A percentile compares a stretch with the other conserved stretches of the same genome.
These are phyloP conservation scores for Thamnophis elegans DNA, from an alignment of 2,797 vertebrate species.

Conservation along the genomic window DNA sequence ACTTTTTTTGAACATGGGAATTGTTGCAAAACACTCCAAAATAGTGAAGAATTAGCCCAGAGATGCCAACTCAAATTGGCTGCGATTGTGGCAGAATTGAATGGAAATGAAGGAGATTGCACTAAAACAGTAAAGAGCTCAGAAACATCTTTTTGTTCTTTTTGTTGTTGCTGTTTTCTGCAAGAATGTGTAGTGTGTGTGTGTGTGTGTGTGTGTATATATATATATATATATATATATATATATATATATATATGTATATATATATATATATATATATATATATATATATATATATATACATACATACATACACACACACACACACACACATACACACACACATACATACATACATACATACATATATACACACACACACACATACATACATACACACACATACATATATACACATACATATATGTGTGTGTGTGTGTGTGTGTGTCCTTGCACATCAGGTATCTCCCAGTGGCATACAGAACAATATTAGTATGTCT, in stretches of 20 bases:
- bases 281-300: no score
- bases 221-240: accelerated
- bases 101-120: background rate
- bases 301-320: no score
- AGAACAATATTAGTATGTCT: background rate
- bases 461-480: background rate
- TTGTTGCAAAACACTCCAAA: background rate
- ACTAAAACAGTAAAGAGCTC: background rate
- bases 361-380: no score
- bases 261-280: no score
- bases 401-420: accelerated
- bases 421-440: no score
- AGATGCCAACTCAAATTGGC: background rate
- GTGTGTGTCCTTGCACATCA: background rate
- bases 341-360: no score
- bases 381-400: no score
- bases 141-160: background rate
- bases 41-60: background rate
- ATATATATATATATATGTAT: no score
- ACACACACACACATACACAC: no score
- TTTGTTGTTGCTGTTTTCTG: background rate
- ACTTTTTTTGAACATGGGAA: background rate
- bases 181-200: background rate
- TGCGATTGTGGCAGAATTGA: background rate
- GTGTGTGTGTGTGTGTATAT: no score